phyloP scores from a whole-genome alignment of 2,113 vertebrate genomes.

The Gobius niger region DNA sequence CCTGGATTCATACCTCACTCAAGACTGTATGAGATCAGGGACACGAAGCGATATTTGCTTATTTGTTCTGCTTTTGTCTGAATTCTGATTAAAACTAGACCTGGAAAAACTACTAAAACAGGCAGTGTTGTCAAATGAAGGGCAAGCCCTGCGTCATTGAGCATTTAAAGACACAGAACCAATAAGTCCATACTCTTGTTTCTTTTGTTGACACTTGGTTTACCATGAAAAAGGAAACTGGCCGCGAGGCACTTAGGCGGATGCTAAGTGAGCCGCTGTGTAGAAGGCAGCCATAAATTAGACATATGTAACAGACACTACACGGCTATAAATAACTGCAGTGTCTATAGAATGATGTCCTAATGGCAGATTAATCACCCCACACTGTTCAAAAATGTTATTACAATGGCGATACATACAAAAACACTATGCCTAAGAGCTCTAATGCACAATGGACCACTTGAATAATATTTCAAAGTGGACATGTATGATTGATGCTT shows the following conservation, averaged over 20 bases:
- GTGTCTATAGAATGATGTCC: neutral
- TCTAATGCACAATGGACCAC: neutral
- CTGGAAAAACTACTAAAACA: no score
- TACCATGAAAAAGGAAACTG: neutral
- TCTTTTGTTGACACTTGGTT: neutral
- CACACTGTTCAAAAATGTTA: neutral
- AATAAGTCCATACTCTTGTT: neutral
- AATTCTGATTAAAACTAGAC: no score
- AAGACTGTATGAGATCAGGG: no score
- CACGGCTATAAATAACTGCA: neutral
- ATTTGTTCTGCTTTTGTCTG: no score
- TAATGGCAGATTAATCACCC: constrained; percentile 4
- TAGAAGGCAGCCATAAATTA: neutral
- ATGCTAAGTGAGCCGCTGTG: neutral
- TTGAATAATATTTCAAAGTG: neutral
- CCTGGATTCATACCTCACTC: constrained; percentile 13
- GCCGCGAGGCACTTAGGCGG: neutral
- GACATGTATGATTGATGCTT: no score
- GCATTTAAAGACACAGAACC: neutral
- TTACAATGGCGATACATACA: neutral
- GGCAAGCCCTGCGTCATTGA: neutral
- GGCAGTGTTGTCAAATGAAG: no score
- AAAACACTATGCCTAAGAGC: neutral
- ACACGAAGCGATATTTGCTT: no score
- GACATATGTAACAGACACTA: neutral